A percentile compares a stretch with the other conserved stretches of the same genome.
phyloP scores from a whole-genome alignment of 2,797 vertebrate species.

The Helicolenus hilgendorfi region DNA sequence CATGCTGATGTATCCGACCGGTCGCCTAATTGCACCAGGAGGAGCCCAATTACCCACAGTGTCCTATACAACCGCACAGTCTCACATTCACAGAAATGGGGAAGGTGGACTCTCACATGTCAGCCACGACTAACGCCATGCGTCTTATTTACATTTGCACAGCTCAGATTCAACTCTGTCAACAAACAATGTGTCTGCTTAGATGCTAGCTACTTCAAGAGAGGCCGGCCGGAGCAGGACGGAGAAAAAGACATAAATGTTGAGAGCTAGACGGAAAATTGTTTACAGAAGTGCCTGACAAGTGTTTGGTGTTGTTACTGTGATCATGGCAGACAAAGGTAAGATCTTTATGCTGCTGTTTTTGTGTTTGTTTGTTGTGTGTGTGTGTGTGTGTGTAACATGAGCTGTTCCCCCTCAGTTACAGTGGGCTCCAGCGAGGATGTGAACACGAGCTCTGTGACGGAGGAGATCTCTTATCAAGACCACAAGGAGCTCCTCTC shows the following conservation, averaged over 20 bases:
- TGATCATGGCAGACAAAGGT: conserved; percentile 48
- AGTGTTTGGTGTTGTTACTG: conserved; percentile 22
- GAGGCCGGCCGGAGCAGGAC: neutral
- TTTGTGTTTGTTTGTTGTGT: neutral
- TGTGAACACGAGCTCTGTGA: conserved; percentile 29
- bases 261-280: neutral
- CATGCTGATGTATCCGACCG: conserved; percentile 69
- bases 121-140: conserved; percentile 42
- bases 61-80: conserved; percentile 15
- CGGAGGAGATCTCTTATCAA: conserved; percentile 18
- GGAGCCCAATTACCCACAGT: conserved; percentile 64
- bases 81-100: conserved; percentile 62
- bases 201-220: neutral
- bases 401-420: neutral
- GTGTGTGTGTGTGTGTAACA: neutral
- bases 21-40: conserved; percentile 72
- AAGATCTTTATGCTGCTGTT: neutral
- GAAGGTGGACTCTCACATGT: conserved; percentile 58
- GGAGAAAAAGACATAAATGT: neutral
- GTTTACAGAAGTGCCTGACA: neutral
- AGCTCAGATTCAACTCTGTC: conserved; percentile 38
- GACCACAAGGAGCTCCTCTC: conserved; percentile 12
- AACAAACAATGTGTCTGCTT: conserved; percentile 23
- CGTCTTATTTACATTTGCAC: conserved; percentile 80
- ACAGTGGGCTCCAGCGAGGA: conserved; percentile 32